These are phyloP conservation scores for Sepiola atlantica DNA, from an alignment of 2,888 invertebrate species.

Conservation along the genomic window DNA sequence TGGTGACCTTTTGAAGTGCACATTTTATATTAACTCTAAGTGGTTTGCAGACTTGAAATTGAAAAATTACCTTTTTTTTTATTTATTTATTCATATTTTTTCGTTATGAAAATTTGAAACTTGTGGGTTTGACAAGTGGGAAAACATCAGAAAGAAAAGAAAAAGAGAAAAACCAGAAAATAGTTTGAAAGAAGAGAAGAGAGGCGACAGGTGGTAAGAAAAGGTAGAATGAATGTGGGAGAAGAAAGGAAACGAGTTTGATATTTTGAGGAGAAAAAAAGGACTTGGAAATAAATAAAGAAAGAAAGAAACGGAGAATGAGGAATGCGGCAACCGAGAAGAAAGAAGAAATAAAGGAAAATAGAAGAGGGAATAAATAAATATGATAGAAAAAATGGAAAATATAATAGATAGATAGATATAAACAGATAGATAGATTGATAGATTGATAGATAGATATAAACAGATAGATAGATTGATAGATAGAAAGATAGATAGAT, in stretches of 20 bases:
- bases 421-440: too few relatives aligned
- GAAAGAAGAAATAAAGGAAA: background rate
- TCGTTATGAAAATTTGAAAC: background rate
- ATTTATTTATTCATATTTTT: background rate
- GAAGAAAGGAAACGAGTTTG: background rate
- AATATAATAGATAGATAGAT: too few relatives aligned
- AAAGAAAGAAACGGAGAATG: background rate
- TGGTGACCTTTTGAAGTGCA: background rate
- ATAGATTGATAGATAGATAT: too few relatives aligned
- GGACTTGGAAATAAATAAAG: background rate
- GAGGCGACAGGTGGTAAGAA: background rate
- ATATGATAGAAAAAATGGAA: background rate
- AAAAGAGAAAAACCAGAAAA: background rate
- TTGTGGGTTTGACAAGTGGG: background rate
- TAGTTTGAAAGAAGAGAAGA: background rate
- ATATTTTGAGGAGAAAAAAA: too few relatives aligned
- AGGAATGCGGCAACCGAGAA: background rate
- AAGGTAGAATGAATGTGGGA: background rate
- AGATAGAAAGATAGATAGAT: too few relatives aligned
- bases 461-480: too few relatives aligned
- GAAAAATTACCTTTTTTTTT: background rate
- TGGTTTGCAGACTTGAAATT: background rate
- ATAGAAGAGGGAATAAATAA: background rate
- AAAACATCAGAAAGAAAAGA: background rate
- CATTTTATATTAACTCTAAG: background rate